Conservation (phyloP, 2,888 invertebrate genomes). For the Brenthis hecate region DNA sequence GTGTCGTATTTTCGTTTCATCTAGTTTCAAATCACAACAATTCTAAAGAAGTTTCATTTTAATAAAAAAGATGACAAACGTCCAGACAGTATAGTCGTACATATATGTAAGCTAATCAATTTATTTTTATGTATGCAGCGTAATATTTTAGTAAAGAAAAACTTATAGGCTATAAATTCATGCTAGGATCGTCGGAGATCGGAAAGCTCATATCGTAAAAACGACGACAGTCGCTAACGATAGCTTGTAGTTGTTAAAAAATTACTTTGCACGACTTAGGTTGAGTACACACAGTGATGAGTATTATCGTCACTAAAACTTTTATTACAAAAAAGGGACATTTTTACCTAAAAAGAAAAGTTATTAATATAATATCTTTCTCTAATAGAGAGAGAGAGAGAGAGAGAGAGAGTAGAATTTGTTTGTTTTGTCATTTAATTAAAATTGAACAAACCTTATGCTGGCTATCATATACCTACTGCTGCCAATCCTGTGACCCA, state of each 20-base stretch:
- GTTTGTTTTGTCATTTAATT: too few species aligned
- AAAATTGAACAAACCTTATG: too few species aligned
- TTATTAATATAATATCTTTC: too few species aligned
- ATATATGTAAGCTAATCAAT: slow-evolving; percentile 2
- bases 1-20: too few species aligned
- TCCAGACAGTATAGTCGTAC: not conserved
- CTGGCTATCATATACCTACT: too few species aligned
- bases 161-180: slow-evolving; percentile 24
- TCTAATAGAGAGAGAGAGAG: too few species aligned
- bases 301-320: not conserved
- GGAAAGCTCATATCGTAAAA: slow-evolving; percentile 48
- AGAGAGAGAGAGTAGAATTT: too few species aligned
- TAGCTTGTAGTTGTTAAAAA: slow-evolving; percentile 41
- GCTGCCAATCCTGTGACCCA: too few species aligned
- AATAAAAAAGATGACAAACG: not conserved
- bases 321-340: not conserved
- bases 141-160: slow-evolving; percentile 23
- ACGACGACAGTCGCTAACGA: slow-evolving; percentile 52
- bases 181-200: slow-evolving; percentile 28
- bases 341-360: not conserved
- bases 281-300: slow-evolving; percentile 17
- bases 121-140: slow-evolving; percentile 6
- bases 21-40: too few species aligned
- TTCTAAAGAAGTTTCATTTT: too few species aligned
- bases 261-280: slow-evolving; percentile 38